phyloP scores from a whole-genome alignment of 2,797 vertebrate genomes.

The Ispidina picta region DNA sequence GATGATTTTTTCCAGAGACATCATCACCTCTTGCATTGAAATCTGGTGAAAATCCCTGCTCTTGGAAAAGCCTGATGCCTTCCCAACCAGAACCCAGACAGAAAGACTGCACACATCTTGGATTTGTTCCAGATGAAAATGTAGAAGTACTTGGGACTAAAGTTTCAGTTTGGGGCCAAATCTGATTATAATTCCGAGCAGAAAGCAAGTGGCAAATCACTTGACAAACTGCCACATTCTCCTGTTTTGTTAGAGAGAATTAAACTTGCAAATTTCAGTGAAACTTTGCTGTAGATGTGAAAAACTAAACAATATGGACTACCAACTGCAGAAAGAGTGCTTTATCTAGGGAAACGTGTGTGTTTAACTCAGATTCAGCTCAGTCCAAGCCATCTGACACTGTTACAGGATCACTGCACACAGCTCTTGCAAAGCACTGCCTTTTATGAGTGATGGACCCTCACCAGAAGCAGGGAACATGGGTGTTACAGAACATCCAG shows the following conservation, averaged over 20 bases:
- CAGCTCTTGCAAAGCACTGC: neutral
- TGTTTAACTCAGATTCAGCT: neutral
- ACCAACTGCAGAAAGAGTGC: neutral
- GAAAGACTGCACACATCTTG: neutral
- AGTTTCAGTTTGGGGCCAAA: conserved; percentile 1
- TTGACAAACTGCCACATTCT: conserved; percentile 23
- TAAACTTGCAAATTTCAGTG: conserved; percentile 54
- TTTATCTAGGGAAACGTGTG: neutral
- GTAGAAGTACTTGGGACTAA: neutral
- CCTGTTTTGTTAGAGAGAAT: conserved; percentile 33
- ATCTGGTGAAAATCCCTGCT: neutral
- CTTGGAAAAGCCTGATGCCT: neutral
- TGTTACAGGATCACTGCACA: neutral
- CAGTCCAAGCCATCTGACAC: neutral
- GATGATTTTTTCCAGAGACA: neutral
- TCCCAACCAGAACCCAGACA: neutral
- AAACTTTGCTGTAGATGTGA: neutral
- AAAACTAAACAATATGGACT: neutral
- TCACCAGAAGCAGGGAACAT: neutral
- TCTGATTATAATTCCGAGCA: neutral
- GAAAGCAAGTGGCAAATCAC: conserved; percentile 28
- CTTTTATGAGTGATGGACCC: neutral
- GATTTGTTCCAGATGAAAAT: conserved; percentile 25
- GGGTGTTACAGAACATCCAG: neutral
- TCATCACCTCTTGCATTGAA: neutral